Base-by-base conservation (phyloP, 2,888 invertebrate species). In the Parthenolecanium corni region DNA sequence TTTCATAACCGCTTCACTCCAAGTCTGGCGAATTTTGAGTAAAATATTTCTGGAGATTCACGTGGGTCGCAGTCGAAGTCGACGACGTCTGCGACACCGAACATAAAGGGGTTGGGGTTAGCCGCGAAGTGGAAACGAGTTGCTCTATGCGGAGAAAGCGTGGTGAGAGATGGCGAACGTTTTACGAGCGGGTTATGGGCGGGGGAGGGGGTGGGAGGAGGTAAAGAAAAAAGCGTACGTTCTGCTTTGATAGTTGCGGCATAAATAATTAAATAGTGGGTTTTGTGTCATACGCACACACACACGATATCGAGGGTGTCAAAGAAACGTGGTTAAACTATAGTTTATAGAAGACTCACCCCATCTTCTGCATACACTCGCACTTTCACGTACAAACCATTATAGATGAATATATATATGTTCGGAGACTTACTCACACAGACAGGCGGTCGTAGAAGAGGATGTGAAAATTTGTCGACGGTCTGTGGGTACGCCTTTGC, bases 201-300 rank as follows among this genome's bases (percentile, higher is more conserved):
- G 23, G 23, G 23, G 2, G 16, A 24, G 11, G 44, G 31, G 23
- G 23, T 38, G 54, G n/a, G n/a, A n/a, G n/a, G n/a, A 23, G 11
- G 21, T 23, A 40, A 42, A 18, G 21, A 46, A 25, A 46, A 58
- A 58, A 58, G 24, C 58, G 58, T 58, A 58, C 58, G 58, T 58
- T 58, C 58, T 47, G 58, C 58, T 58, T 58, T 58, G 58, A 58
- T 58, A 58, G 58, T 58, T 58, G 58, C 58, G 58, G 58, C 58
- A 58, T 58, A 58, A 58, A 58, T 58, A 58, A 58, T 58, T 58
- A 58, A 58, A 58, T 58, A 58, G 58, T 51, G 58, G 58, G 58
- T 58, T 58, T 58, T 58, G 58, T 58, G 58, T 58, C 58, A 58
- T 58, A 58, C 58, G 58, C 58, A 58, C 49, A 58, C 58, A 49